These are phyloP conservation scores for Hirtodrosophila cameraria DNA, from an alignment of 2,888 invertebrate genomes.

Conservation along the genomic window DNA sequence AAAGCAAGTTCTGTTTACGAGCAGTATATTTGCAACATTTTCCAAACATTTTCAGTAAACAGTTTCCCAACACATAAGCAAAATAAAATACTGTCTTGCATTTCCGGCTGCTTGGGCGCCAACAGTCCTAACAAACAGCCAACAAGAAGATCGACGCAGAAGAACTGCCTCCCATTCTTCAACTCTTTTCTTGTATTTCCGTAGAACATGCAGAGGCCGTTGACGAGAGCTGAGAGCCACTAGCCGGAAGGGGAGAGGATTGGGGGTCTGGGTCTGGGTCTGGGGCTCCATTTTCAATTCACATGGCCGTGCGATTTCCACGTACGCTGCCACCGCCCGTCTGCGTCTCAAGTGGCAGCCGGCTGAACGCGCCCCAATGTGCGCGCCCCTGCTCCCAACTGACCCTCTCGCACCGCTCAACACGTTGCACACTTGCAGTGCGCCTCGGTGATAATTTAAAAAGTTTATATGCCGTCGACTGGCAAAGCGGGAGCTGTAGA, in stretches of 20 bases:
- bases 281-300: conserved; percentile 58
- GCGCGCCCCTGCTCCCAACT: conserved; percentile 6
- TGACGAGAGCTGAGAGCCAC: conserved; percentile 7
- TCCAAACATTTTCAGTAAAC: conserved; percentile 53
- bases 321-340: conserved; percentile 42
- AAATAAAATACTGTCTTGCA: conserved; percentile 60
- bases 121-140: conserved; percentile 27
- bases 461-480: conserved; percentile 68
- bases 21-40: conserved; percentile 47
- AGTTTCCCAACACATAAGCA: conserved; percentile 44
- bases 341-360: conserved; percentile 69
- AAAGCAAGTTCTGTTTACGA: not conserved
- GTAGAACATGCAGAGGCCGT: conserved; percentile 30
- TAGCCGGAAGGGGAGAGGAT: not conserved
- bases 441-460: conserved; percentile 76
- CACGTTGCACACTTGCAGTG: conserved; percentile 36
- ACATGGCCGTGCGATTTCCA: conserved; percentile 74
- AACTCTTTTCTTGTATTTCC: conserved; percentile 19
- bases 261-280: conserved; percentile 2
- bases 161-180: not conserved
- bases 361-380: conserved; percentile 61
- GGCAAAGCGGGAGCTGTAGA: conserved; percentile 23
- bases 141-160: conserved; percentile 2
- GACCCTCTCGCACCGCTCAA: not conserved
- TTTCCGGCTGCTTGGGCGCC: conserved; percentile 70